A percentile compares a stretch with the other conserved stretches of the same genome.
Conservation (phyloP, 2,113 vertebrate species). For the Echinops telfairi region DNA sequence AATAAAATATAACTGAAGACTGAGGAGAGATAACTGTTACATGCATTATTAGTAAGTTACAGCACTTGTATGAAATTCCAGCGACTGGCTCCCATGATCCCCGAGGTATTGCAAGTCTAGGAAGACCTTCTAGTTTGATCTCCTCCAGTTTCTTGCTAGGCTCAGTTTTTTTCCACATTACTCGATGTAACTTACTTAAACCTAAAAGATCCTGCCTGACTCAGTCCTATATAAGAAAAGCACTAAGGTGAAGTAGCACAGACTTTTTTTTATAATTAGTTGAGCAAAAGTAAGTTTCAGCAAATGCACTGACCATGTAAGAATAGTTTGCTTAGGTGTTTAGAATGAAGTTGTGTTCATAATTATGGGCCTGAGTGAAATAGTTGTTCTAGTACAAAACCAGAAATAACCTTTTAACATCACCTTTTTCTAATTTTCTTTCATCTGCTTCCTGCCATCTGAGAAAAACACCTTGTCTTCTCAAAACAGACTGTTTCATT, state of each 20-base stretch:
- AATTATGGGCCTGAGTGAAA: not conserved
- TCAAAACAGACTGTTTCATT: not conserved
- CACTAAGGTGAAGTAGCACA: not conserved
- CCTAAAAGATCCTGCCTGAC: not conserved
- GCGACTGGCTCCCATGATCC: not conserved
- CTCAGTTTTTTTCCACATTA: not conserved
- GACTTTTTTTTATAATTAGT: slow-evolving; percentile 11
- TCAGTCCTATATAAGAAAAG: not conserved
- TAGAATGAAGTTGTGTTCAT: not conserved
- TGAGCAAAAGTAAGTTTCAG: not conserved
- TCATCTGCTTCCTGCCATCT: not conserved
- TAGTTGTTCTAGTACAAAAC: not conserved
- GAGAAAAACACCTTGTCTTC: not conserved
- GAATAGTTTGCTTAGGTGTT: slow-evolving; percentile 2
- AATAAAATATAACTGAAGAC: slow-evolving; percentile 12
- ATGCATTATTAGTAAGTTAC: not conserved
- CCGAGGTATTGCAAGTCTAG: not conserved
- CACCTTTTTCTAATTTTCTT: not conserved
- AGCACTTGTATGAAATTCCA: not conserved
- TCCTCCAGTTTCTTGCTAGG: not conserved
- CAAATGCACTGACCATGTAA: not conserved
- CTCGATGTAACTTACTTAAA: not conserved
- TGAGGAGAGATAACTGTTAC: not conserved
- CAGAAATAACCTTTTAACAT: not conserved
- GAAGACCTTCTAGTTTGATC: not conserved